Conservation (phyloP, 2,888 invertebrate genomes). For the Rhagophthalmus giganteus region DNA sequence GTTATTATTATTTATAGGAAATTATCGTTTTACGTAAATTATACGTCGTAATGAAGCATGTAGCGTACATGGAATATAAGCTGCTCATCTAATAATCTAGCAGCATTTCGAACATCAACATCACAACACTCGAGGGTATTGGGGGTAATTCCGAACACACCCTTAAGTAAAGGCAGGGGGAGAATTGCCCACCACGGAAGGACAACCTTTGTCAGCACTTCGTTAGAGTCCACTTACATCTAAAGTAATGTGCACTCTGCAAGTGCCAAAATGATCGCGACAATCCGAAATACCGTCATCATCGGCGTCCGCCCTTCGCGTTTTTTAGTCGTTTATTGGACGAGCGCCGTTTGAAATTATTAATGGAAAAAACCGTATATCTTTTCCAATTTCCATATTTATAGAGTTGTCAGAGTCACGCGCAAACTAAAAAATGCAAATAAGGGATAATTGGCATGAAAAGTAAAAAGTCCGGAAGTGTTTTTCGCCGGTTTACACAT, state of each 20-base stretch:
- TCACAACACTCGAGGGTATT: slow-evolving; percentile 29
- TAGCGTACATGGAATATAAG: background rate
- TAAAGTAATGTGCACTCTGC: slow-evolving; percentile 18
- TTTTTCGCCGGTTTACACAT: background rate
- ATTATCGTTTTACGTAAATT: no score
- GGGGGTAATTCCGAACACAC: slow-evolving; percentile 25
- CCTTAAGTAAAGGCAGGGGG: slow-evolving; percentile 30
- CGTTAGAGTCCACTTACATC: slow-evolving; percentile 19
- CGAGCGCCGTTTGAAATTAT: slow-evolving; percentile 2
- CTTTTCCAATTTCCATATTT: slow-evolving; percentile 20
- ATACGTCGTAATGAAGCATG: no score
- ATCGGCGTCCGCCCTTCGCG: background rate
- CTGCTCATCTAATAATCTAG: slow-evolving; percentile 24
- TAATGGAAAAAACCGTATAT: slow-evolving; percentile 7
- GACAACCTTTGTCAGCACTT: slow-evolving; percentile 29
- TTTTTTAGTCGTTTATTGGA: slow-evolving; percentile 6
- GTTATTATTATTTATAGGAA: no score
- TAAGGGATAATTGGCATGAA: slow-evolving; percentile 9
- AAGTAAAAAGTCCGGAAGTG: background rate
- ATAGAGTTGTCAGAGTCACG: slow-evolving; percentile 20
- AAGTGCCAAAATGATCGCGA: slow-evolving; percentile 14
- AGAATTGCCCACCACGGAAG: slow-evolving; percentile 18
- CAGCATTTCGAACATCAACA: slow-evolving; percentile 28
- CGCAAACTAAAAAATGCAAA: slow-evolving; percentile 9
- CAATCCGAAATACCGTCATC: background rate